phyloP scores from a whole-genome alignment of 2,888 invertebrate species.

The Pheosia gnoma region DNA sequence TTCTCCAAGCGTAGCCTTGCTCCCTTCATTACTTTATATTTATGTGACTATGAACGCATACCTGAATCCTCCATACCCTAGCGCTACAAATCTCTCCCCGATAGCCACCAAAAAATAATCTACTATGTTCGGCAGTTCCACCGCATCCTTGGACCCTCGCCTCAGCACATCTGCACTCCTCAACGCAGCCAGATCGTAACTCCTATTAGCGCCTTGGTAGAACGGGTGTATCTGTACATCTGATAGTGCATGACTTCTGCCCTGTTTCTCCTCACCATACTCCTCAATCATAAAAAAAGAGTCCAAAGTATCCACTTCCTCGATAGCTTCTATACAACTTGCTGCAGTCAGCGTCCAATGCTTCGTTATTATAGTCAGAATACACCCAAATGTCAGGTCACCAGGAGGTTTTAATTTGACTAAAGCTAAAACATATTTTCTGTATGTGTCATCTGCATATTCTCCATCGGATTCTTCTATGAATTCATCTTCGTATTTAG shows the following conservation, averaged over 20 bases:
- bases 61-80: conserved; percentile 68
- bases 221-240: conserved; percentile 64
- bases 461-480: conserved; percentile 35
- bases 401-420: conserved; percentile 56
- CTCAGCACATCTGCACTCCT: conserved; percentile 47
- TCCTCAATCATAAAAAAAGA: conserved; percentile 63
- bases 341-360: conserved; percentile 70
- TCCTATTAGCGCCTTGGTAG: conserved; percentile 49
- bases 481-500: conserved; percentile 15
- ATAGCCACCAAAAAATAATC: conserved; percentile 58
- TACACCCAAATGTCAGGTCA: conserved; percentile 66
- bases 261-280: conserved; percentile 42
- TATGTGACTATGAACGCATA: conserved; percentile 20
- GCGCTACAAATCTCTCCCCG: conserved; percentile 58
- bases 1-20: too few relatives aligned
- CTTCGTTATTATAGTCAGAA: conserved; percentile 56
- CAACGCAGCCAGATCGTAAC: conserved; percentile 61
- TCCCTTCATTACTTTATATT: too few relatives aligned
- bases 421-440: conserved; percentile 52
- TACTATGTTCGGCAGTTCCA: conserved; percentile 46
- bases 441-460: conserved; percentile 30
- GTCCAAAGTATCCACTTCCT: conserved; percentile 66
- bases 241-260: conserved; percentile 44
- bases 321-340: conserved; percentile 68
- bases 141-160: conserved; percentile 10